Evolutionary conservation across 1,140 invertebrate genomes (phyloP), one percentile per base, ranked within the genome.

Genomic region (Zaprionus vittiger): DNA sequence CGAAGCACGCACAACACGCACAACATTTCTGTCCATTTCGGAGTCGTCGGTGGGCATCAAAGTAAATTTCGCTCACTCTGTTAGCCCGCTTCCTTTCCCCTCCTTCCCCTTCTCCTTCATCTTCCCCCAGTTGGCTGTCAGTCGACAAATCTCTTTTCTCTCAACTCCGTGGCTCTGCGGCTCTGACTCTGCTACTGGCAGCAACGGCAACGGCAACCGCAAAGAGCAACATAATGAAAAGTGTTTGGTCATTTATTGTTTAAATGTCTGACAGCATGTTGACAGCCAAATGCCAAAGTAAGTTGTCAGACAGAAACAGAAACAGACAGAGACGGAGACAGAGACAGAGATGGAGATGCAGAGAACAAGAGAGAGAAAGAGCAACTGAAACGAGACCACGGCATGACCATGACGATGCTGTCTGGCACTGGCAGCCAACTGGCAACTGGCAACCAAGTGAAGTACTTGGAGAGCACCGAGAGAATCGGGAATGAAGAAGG

Each of bases 171-270:
- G 24, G 9, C 54, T 44, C 41, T 15, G 22, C 3, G 64, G 15
- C n/a, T 65, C 14, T 73, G 73, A 2, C 22, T 82, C 83, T 69
- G 71, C 64, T 68, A 62, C 59, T 70, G 59, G 59, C 67, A 70
- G 62, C 64, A 75, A 83, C 77, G 80, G 82, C 81, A 84, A 68
- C 54, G 67, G 41, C 52, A 76, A 84, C 83, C 84, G 79, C 84
- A 89, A 84, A 90, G 81, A 89, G 85, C 84, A 89, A 90, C 85
- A 89, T 89, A 89, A 89, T 89, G 84, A 89, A 90, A 89, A 89
- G 84, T 89, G 85, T 89, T 89, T 90, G 84, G 84, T 90, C 84
- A 89, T 90, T 89, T 89, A 90, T 89, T 89, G 85, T 90, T 90
- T 89, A 89, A 90, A 89, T 90, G 81, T 79, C 84, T 89, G 84